phyloP scores from a whole-genome alignment of 92 coral and sea anemone species.

The Plumapathes pennacea region DNA sequence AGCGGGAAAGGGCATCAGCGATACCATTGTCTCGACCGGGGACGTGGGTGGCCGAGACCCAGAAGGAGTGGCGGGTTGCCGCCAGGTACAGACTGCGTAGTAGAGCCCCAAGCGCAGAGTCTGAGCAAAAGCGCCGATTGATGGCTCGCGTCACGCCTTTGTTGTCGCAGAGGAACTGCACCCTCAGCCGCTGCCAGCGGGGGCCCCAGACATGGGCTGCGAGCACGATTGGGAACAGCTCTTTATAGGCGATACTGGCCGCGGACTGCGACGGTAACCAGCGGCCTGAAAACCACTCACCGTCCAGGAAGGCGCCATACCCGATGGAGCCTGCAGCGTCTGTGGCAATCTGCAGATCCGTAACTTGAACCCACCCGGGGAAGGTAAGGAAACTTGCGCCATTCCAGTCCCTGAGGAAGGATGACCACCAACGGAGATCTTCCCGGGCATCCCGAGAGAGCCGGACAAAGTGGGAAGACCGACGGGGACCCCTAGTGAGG shows the following conservation, averaged over 20 bases:
- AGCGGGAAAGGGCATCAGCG: conserved; percentile 1
- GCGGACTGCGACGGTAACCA: conserved; percentile 1
- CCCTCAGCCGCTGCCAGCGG: neutral
- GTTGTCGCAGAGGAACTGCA: conserved; percentile 7
- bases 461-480: neutral
- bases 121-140: no score
- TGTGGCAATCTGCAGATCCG: neutral
- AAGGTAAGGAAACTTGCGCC: conserved; percentile 1
- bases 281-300: neutral
- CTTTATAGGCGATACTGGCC: conserved; percentile 4
- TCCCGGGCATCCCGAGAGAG: neutral
- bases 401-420: neutral
- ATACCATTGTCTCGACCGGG: conserved; percentile 7
- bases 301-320: neutral
- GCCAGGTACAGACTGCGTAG: conserved; percentile 8
- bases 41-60: neutral
- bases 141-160: no score
- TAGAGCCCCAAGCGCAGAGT: no score
- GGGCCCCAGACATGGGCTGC: conserved; percentile 9
- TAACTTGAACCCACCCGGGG: conserved; percentile 3
- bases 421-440: conserved; percentile 1
- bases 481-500: neutral
- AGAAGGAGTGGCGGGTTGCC: conserved; percentile 2
- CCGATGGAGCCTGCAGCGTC: conserved; percentile 6
- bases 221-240: conserved; percentile 3